These are phyloP conservation scores for Eupithecia centaureata DNA, from an alignment of 2,888 invertebrate genomes.

Conservation along the genomic window DNA sequence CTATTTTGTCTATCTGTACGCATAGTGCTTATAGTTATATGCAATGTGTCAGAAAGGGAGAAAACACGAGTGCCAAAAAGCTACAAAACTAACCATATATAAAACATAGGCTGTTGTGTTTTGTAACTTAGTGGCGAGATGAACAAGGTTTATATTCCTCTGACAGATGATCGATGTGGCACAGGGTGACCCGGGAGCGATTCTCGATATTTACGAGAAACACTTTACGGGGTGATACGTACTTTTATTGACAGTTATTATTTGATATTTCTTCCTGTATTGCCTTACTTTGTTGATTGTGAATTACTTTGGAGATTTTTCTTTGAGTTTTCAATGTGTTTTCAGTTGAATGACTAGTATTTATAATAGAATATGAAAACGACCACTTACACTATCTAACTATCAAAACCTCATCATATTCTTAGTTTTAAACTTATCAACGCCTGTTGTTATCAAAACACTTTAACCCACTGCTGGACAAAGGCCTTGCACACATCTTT, in stretches of 20 bases:
- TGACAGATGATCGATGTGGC: neutral
- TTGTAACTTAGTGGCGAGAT: neutral
- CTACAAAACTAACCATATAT: neutral
- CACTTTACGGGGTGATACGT: slow-evolving; percentile 60
- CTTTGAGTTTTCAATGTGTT: neutral
- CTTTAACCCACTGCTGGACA: no score
- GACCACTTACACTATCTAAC: no score
- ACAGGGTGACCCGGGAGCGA: slow-evolving; percentile 40
- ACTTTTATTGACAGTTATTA: slow-evolving; percentile 71
- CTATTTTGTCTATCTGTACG: no score
- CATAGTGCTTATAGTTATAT: no score
- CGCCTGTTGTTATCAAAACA: no score
- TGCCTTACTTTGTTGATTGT: slow-evolving; percentile 57
- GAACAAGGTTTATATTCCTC: slow-evolving; percentile 19
- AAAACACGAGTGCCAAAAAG: no score
- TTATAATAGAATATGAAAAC: no score
- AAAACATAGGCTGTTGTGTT: neutral
- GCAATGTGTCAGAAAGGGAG: no score
- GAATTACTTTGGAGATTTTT: slow-evolving; percentile 28
- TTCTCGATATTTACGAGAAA: slow-evolving; percentile 63
- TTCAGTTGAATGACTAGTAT: no score
- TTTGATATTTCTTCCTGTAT: slow-evolving; percentile 71
- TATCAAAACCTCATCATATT: no score
- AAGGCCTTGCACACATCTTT: no score
- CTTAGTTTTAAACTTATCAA: no score